These are phyloP conservation scores for Trididemnum clinides DNA, from an alignment of 23 tunicate species.

Conservation along the genomic window DNA sequence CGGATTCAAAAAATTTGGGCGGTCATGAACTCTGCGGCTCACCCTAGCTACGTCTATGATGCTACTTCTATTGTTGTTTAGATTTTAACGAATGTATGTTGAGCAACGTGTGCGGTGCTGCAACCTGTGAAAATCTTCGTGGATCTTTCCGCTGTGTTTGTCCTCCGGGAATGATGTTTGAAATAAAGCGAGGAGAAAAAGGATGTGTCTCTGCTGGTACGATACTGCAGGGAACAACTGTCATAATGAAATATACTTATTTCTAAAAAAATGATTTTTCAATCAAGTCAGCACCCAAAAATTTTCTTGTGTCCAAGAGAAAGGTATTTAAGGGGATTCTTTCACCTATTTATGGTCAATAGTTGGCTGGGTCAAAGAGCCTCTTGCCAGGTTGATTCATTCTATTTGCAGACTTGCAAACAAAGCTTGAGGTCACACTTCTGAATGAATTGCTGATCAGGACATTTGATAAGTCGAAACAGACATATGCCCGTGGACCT, in stretches of 20 bases:
- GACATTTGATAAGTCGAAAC: no score
- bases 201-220: not conserved
- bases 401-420: not conserved
- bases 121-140: conserved; percentile 22
- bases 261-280: no score
- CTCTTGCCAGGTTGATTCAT: not conserved
- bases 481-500: no score
- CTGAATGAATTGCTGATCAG: not conserved
- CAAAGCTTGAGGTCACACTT: not conserved
- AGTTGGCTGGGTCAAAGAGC: no score
- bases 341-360: no score
- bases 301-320: no score
- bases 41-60: not conserved
- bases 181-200: not conserved
- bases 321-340: no score
- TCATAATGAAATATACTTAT: no score
- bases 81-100: conserved; percentile 49
- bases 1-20: not conserved
- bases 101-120: conserved; percentile 42
- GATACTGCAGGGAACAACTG: no score
- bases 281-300: no score
- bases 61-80: not conserved
- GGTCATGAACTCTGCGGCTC: not conserved
- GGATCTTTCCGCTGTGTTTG: conserved; percentile 55
- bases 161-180: conserved; percentile 26